These are phyloP conservation scores for Ypsolopha sequella DNA, from an alignment of 2,888 invertebrate species.

Conservation along the genomic window DNA sequence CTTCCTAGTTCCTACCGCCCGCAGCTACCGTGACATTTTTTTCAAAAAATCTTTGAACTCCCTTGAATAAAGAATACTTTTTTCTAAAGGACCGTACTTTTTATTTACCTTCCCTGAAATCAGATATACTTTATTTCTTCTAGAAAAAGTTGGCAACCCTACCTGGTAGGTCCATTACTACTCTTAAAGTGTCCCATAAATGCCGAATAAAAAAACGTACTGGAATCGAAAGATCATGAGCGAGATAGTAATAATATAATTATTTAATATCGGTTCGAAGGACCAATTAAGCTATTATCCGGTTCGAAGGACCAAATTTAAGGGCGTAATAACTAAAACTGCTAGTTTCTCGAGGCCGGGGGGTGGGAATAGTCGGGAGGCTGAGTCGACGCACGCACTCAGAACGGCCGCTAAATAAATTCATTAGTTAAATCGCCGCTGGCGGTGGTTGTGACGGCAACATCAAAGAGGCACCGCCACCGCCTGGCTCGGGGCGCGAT, in stretches of 20 bases:
- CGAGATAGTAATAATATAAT: background rate
- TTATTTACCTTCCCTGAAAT: no score
- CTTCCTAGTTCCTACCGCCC: no score
- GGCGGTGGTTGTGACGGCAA: constrained; percentile 69
- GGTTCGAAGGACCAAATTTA: constrained; percentile 12
- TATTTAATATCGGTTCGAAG: background rate
- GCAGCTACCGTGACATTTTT: no score
- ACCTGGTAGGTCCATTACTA: no score
- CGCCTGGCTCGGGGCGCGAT: constrained; percentile 57
- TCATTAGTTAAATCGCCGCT: constrained; percentile 72
- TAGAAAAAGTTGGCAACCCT: no score
- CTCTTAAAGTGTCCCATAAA: background rate
- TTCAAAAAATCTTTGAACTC: no score
- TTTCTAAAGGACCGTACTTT: no score
- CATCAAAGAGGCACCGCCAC: constrained; percentile 56
- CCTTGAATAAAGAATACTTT: no score
- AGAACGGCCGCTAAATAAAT: constrained; percentile 68
- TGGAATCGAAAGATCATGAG: background rate
- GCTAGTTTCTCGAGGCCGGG: constrained; percentile 11
- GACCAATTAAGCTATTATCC: constrained; percentile 5
- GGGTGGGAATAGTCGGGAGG: constrained; percentile 11
- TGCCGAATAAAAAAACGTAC: background rate
- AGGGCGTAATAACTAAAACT: no score
- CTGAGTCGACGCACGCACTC: constrained; percentile 22
- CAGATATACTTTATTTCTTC: no score